Base-by-base conservation (phyloP, 2,113 vertebrate species). In the Trematocara unimaculatum region DNA sequence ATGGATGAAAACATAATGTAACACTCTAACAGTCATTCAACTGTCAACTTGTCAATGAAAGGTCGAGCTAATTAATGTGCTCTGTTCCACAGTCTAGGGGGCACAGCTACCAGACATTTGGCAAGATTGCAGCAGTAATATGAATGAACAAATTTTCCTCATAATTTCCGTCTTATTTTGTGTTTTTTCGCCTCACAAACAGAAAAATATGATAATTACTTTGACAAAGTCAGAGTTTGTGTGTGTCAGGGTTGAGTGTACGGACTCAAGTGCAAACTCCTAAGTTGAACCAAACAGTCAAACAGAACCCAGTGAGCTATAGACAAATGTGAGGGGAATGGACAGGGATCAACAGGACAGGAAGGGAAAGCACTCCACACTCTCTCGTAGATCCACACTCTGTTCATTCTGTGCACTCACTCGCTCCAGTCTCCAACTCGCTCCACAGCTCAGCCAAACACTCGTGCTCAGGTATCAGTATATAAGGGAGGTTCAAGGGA, bases 61-160 rank as follows among this genome's bases (percentile, higher is more conserved):
- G 79, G 82, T 87, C 42, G 26, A 55, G 31, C 60, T 87, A 79
- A 87, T 91, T 87, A 87, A 56, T n/a, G 38, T 67, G 56, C 47
- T 58, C 31, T 82, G 82, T 88, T 80, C 83, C 42, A 29, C 74
- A 80, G 78, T 49, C 5, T 35, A 55, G 33, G 77, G 31, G 33
- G 18, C 33, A 55, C 17, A 29, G 26, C 38, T 47, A 81, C 55
- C 2, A 47, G 55, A 77, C 15, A 18, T 18, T 47, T 81, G 55
- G 54, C 26, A 42, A 33, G 49, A 81, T 14, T 74, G 26, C 53
- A 40, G 60, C 15, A 38, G 12, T 6, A 55, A 82, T 33, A 87
- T 18, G 74, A 56, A 29, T 77, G 23, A 77, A n/a, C 45, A 51
- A 4, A 83, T 18, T 35, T 26, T 42, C 35, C 26, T 79, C 1